Percentiles rank a stretch among this genome's conserved stretches.
Conservation (phyloP, 2,797 vertebrate genomes). For the Spea hammondii region DNA sequence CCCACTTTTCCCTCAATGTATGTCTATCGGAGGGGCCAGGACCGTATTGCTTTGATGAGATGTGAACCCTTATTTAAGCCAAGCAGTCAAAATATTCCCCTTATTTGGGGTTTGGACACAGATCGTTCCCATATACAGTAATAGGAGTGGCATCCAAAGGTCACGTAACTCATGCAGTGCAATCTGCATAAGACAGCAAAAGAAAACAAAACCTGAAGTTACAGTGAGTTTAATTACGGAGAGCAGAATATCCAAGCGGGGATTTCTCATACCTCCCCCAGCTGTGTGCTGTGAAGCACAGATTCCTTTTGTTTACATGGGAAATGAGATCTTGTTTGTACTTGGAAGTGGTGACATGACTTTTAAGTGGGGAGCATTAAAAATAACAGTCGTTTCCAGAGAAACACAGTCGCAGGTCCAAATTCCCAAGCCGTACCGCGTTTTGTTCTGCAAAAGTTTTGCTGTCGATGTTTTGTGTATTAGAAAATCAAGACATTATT, state of each 20-base stretch:
- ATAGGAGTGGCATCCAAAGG: constrained; percentile 36
- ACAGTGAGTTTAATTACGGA: not conserved
- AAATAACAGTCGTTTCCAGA: constrained; percentile 21
- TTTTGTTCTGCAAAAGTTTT: not conserved
- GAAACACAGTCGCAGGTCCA: not conserved
- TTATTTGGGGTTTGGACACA: constrained; percentile 30
- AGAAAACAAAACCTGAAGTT: constrained; percentile 16
- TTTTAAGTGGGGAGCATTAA: constrained; percentile 17
- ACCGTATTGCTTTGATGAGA: too few species aligned
- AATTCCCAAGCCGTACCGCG: not conserved
- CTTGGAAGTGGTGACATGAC: not conserved
- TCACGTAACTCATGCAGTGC: constrained; percentile 39
- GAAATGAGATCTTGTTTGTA: constrained; percentile 25
- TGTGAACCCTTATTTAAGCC: too few species aligned
- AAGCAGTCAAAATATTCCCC: not conserved
- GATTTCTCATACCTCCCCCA: constrained; percentile 30
- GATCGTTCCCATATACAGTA: constrained; percentile 43
- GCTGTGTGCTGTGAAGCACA: constrained; percentile 22
- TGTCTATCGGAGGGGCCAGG: too few species aligned
- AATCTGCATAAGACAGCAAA: constrained; percentile 18
- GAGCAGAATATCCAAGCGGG: not conserved
- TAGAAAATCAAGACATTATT: not conserved
- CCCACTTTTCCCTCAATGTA: too few species aligned
- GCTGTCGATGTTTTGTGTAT: not conserved
- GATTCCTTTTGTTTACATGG: constrained; percentile 37